Base-by-base conservation (phyloP, 64 coral and sea anemone species). In the Platygyra sinensis region DNA sequence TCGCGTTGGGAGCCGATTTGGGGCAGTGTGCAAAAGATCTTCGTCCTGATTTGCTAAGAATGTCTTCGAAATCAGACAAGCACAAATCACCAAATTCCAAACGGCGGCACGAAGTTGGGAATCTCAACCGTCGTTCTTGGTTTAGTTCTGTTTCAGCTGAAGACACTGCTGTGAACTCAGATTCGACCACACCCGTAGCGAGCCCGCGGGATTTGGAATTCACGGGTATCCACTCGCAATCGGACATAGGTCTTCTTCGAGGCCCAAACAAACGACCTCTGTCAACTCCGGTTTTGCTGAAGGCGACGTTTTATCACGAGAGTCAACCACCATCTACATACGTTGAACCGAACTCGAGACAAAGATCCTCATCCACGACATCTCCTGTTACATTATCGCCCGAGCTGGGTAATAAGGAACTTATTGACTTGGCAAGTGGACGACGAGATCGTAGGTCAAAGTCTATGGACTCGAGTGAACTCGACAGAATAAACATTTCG, bases 261-360 rank as follows among this genome's bases (percentile, higher is more conserved):
- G 72, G 87, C 22, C 59, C 60, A 30, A 81, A 88, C 30, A 94
- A 94, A 46, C 75, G 95, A 22, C 95, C 95, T 14, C 79, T 87
- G 8, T 97, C 95, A 20, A 97, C 95, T 22, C 95, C 95, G 11
- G 95, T 97, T 20, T 80, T 89, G 24, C 88, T 97, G 4, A 97
- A 97, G 67, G 88, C 91, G 76, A 90, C 90, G 15, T 94, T 92
- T 52, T 97, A 82, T 63, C 65, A 72, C 24, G 88, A 82, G 0
- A 88, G 61, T 12, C 72, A 89, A 61, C 71, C 61, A 36, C 87
- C 93, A 8, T 91, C 62, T 18, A 91, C 80, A 31, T 94, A 91
- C 39, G 27, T 75, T 2, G 86, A 88, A 24, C 72, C 82, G 71
- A 91, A 71, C 25, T 91, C 39, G 77, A 38, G 75, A 77, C 69